phyloP scores from a whole-genome alignment of 2,113 vertebrate species.

The Ranitomeya imitator region DNA sequence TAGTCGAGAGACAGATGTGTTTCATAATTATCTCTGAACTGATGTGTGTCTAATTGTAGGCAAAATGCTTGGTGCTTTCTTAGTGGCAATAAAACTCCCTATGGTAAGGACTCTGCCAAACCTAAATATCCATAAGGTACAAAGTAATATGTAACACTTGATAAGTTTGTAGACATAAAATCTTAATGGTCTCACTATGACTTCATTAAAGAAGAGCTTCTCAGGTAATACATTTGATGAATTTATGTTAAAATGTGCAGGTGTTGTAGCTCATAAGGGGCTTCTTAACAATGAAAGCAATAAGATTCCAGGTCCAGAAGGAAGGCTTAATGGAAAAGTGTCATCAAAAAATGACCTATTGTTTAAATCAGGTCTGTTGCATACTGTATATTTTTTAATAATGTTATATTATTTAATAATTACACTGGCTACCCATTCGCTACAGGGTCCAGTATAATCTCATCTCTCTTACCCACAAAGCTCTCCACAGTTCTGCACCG shows the following conservation, averaged over 20 bases:
- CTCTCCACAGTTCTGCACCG: too few relatives aligned
- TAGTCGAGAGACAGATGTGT: constrained; percentile 42
- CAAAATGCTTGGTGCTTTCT: constrained; percentile 26
- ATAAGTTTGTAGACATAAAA: constrained; percentile 40
- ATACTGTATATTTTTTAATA: too few relatives aligned
- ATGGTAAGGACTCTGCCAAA: constrained; percentile 30
- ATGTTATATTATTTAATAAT: too few relatives aligned
- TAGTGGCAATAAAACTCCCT: constrained; percentile 44
- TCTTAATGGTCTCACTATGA: constrained; percentile 25
- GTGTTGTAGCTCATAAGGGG: neutral
- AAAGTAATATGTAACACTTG: constrained; percentile 38
- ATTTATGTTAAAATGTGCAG: neutral
- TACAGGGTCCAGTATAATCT: too few relatives aligned
- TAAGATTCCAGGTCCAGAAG: neutral
- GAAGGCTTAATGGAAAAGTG: too few relatives aligned
- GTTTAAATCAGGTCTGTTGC: too few relatives aligned
- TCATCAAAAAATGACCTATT: too few relatives aligned
- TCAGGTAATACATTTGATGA: neutral
- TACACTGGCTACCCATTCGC: too few relatives aligned
- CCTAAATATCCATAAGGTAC: constrained; percentile 31
- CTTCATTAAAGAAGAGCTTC: neutral
- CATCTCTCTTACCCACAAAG: too few relatives aligned
- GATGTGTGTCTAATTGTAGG: constrained; percentile 39
- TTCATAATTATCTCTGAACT: constrained; percentile 40
- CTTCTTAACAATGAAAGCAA: neutral